These are phyloP conservation scores for Muricea muricata DNA, from an alignment of 92 coral and sea anemone species.

Conservation along the genomic window DNA sequence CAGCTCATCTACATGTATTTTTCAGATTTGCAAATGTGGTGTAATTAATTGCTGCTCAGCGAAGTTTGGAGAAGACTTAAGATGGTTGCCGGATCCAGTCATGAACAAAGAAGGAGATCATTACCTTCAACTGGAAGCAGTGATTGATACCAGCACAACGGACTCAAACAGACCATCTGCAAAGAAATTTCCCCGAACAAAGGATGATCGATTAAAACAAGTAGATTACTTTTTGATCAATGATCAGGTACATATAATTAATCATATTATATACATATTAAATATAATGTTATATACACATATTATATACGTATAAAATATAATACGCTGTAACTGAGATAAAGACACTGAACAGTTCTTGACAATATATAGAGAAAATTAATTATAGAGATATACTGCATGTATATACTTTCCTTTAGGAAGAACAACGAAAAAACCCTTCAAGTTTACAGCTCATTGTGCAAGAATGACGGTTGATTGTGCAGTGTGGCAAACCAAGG, in stretches of 20 bases:
- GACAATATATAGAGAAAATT: conserved; percentile 14
- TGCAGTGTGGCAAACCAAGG: conserved; percentile 55
- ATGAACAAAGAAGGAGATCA: no score
- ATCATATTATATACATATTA: no score
- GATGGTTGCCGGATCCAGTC: conserved; percentile 38
- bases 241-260: conserved; percentile 35
- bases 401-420: background rate
- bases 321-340: no score
- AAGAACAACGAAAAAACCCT: background rate
- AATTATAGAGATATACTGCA: no score
- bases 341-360: conserved; percentile 41
- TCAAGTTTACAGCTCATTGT: conserved; percentile 45
- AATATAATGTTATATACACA: no score
- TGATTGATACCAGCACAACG: no score
- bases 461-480: conserved; percentile 47
- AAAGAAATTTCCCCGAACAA: conserved; percentile 36
- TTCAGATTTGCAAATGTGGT: no score
- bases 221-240: conserved; percentile 16
- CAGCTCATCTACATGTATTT: no score
- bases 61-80: conserved; percentile 20
- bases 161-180: no score
- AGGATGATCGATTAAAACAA: conserved; percentile 36
- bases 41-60: background rate
- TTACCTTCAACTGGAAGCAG: conserved; percentile 6
- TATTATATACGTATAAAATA: no score